Conservation (phyloP, 2,888 invertebrate genomes). For the Yponomeuta evonymella region DNA sequence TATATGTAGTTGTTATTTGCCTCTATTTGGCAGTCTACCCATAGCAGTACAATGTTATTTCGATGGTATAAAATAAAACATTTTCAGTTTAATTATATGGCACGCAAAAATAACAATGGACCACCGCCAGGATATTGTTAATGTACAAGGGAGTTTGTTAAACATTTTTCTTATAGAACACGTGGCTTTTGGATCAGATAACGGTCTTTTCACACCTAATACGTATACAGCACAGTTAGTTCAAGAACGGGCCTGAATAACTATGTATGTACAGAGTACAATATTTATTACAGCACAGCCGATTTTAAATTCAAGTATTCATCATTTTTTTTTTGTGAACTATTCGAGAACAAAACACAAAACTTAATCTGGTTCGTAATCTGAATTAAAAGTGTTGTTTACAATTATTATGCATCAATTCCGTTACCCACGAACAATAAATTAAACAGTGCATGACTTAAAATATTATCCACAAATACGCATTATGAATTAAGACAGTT, state of each 20-base stretch:
- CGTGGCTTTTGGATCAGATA: no score
- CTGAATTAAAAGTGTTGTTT: not conserved
- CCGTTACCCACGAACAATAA: not conserved
- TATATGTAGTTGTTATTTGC: no score
- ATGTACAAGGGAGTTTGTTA: not conserved
- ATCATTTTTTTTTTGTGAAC: not conserved
- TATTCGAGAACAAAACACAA: not conserved
- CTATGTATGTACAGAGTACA: not conserved
- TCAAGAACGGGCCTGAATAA: no score
- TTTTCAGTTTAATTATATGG: no score
- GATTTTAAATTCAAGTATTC: not conserved
- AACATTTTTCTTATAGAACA: not conserved
- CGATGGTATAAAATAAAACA: no score
- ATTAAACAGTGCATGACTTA: not conserved
- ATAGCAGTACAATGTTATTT: no score
- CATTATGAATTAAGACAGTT: not conserved
- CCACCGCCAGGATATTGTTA: not conserved
- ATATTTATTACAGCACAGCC: not conserved
- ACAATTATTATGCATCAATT: not conserved
- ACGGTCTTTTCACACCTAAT: no score
- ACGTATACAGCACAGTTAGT: no score
- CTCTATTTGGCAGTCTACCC: no score
- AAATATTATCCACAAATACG: not conserved
- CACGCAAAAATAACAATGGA: no score
- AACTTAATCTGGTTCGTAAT: not conserved